phyloP scores from a whole-genome alignment of 2,797 vertebrate species.

The Rousettus madagascariensis region DNA sequence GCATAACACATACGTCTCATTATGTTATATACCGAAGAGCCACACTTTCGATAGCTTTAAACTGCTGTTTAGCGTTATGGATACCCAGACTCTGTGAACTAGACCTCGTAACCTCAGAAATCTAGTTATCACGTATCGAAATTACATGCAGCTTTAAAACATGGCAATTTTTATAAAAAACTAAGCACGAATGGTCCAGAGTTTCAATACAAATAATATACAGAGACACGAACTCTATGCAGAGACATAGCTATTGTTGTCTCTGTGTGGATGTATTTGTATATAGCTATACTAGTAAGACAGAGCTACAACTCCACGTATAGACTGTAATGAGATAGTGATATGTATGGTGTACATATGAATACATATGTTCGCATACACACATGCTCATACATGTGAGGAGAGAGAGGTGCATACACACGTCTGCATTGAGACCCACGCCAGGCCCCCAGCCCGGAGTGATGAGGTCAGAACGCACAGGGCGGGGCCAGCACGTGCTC shows the following conservation, averaged over 20 bases:
- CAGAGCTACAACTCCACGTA: not conserved
- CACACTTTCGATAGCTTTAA: not conserved
- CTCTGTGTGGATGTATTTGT: not conserved
- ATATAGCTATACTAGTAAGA: not conserved
- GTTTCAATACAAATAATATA: not conserved
- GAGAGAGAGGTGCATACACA: not conserved
- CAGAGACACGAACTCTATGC: no score
- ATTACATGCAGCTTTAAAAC: not conserved
- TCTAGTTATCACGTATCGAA: not conserved
- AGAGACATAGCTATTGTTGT: not conserved
- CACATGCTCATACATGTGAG: not conserved
- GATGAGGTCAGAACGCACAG: no score
- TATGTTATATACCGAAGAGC: not conserved
- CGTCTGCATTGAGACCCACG: no score
- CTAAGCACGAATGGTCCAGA: not conserved
- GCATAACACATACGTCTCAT: no score
- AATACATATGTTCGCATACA: no score
- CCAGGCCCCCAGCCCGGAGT: no score
- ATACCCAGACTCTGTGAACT: not conserved
- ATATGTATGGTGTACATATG: no score
- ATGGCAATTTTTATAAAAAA: not conserved
- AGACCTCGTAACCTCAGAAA: not conserved
- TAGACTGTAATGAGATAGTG: not conserved
- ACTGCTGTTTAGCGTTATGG: not conserved
- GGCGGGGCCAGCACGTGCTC: no score